Percentiles rank a stretch among this genome's conserved stretches.
Conservation (phyloP, 2,113 vertebrate genomes). For the Genyomyrus donnyi region DNA sequence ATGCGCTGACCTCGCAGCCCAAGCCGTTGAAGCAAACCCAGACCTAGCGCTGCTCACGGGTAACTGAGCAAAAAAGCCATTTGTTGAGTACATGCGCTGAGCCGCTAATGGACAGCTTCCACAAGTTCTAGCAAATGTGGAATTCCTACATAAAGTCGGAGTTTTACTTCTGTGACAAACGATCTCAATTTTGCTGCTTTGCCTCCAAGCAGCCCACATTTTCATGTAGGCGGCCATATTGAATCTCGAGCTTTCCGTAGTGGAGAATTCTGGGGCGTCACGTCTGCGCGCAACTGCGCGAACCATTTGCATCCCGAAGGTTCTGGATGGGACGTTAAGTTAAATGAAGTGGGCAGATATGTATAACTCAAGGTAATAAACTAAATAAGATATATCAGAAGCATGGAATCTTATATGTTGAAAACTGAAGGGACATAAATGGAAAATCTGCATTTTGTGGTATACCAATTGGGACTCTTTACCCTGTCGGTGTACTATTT, state of each 20-base stretch:
- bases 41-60: constrained; percentile 11
- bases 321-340: not conserved
- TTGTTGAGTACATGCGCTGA: constrained; percentile 26
- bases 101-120: not conserved
- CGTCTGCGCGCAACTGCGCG: not conserved
- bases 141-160: not conserved
- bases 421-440: not conserved
- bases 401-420: not conserved
- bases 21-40: constrained; percentile 18
- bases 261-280: not conserved
- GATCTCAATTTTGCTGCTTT: constrained; percentile 26
- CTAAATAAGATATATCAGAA: not conserved
- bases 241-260: constrained; percentile 47
- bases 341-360: not conserved
- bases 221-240: constrained; percentile 56
- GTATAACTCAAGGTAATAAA: not conserved
- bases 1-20: constrained; percentile 21
- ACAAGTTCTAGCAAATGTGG: not conserved
- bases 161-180: not conserved
- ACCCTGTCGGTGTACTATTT: not conserved
- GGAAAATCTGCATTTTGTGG: not conserved
- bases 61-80: not conserved
- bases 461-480: too few species aligned
- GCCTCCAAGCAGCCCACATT: constrained; percentile 40
- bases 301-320: not conserved